Evolutionary conservation across 1,140 invertebrate genomes (phyloP).

Genomic region (Lethrus apterus): DNA sequence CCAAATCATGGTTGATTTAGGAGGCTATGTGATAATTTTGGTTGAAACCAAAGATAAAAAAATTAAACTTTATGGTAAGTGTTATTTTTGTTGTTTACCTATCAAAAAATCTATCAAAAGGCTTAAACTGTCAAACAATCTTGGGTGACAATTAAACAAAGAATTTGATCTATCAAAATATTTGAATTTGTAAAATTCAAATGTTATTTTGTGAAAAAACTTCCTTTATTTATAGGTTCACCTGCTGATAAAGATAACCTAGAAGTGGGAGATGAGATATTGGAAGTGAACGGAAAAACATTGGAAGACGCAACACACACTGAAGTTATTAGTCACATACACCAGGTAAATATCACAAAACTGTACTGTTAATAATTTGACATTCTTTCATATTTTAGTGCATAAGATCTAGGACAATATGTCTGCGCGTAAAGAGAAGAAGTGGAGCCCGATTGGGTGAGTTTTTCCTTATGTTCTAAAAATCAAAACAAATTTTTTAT

Average conservation of each 20-base stretch:
- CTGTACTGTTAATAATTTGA: not conserved
- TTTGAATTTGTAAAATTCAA: too few species aligned
- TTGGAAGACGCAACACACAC: slow-evolving; percentile 81
- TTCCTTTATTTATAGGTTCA: slow-evolving; percentile 56
- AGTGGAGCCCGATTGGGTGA: slow-evolving; percentile 80
- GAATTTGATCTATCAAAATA: too few species aligned
- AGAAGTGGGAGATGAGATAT: slow-evolving; percentile 91
- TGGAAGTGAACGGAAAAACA: slow-evolving; percentile 89
- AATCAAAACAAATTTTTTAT: too few species aligned
- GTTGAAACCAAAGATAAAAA: slow-evolving; percentile 89
- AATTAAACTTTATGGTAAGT: slow-evolving; percentile 90
- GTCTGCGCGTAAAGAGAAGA: slow-evolving; percentile 80
- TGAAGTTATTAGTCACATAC: slow-evolving; percentile 88
- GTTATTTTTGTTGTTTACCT: too few species aligned
- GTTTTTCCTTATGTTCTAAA: slow-evolving; percentile 44
- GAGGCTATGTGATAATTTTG: slow-evolving; percentile 92
- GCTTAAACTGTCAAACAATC: too few species aligned
- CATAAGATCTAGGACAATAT: slow-evolving; percentile 89
- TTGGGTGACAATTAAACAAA: too few species aligned
- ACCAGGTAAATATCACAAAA: slow-evolving; percentile 85
- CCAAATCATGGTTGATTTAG: slow-evolving; percentile 75
- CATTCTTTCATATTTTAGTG: slow-evolving; percentile 60
- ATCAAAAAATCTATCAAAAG: too few species aligned
- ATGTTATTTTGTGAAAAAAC: too few species aligned
- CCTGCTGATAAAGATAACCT: slow-evolving; percentile 88